phyloP scores from a whole-genome alignment of 2,113 vertebrate genomes.

The Marmota flaviventris region DNA sequence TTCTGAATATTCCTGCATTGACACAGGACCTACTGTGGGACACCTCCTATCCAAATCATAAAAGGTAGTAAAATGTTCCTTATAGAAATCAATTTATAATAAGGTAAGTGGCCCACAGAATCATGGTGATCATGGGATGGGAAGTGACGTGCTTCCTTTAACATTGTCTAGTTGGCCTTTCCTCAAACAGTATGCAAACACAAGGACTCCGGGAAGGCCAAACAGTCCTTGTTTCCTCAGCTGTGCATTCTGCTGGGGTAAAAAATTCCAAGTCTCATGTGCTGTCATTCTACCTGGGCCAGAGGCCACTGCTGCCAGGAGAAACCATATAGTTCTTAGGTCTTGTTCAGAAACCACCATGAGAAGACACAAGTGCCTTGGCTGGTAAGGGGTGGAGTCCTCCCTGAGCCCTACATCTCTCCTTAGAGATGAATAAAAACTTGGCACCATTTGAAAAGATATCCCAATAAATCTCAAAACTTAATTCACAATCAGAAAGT shows the following conservation, averaged over 20 bases:
- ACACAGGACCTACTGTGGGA: too few species aligned
- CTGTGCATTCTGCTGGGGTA: neutral
- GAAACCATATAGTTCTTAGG: fast-evolving
- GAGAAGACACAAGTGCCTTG: neutral
- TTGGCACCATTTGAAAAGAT: fast-evolving
- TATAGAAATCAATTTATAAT: neutral
- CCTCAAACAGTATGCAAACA: neutral
- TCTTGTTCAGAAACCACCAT: too few species aligned
- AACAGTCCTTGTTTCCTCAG: fast-evolving
- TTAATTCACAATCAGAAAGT: neutral
- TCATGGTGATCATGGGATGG: fast-evolving
- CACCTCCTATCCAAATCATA: too few species aligned
- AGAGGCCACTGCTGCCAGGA: too few species aligned
- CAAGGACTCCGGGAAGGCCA: neutral
- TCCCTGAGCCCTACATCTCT: neutral
- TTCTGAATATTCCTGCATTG: too few species aligned
- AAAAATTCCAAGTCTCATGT: neutral
- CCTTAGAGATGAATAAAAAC: neutral
- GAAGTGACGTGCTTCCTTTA: fast-evolving
- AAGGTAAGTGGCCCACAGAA: fast-evolving
- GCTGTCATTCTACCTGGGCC: neutral
- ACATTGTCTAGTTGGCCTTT: neutral
- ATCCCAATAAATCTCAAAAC: neutral
- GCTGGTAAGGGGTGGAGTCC: fast-evolving
- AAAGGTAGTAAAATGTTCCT: neutral